phyloP scores from a whole-genome alignment of 2,113 vertebrate species.

The Pollachius pollachius region DNA sequence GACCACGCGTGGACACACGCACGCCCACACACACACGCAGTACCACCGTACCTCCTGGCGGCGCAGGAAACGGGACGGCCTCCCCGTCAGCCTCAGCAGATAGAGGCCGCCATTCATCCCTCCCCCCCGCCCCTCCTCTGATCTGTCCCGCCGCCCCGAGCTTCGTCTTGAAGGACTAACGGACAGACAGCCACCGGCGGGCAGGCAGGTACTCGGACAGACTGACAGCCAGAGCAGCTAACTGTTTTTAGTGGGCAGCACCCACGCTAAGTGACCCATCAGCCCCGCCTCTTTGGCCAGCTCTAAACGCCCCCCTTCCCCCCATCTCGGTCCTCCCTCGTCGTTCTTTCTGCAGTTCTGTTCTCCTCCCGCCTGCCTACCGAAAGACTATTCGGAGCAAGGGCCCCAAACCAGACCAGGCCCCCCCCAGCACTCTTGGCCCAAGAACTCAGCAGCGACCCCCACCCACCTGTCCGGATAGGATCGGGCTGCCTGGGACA shows the following conservation, averaged over 20 bases:
- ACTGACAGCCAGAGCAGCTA: constrained; percentile 15
- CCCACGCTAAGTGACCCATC: constrained; percentile 9
- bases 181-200: constrained; percentile 13
- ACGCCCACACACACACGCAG: constrained; percentile 75
- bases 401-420: too few relatives aligned
- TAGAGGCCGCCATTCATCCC: constrained; percentile 60
- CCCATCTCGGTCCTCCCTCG: not conserved
- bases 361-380: constrained; percentile 1
- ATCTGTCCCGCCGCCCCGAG: constrained; percentile 32
- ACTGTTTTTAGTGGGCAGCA: constrained; percentile 54
- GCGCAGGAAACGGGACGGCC: constrained; percentile 90
- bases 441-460: too few relatives aligned
- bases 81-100: constrained; percentile 94
- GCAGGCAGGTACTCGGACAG: constrained; percentile 13
- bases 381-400: too few relatives aligned
- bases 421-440: too few relatives aligned
- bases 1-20: constrained; percentile 62
- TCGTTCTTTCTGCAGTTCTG: constrained; percentile 13
- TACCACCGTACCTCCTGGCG: constrained; percentile 90
- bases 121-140: not conserved
- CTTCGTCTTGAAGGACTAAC: constrained; percentile 35
- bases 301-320: constrained; percentile 3
- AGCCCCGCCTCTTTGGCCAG: not conserved
- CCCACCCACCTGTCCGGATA: too few relatives aligned
- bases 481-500: too few relatives aligned